Evolutionary conservation across 2,797 vertebrate species (phyloP).

Genomic region (Neosilurus hyrtlii): DNA sequence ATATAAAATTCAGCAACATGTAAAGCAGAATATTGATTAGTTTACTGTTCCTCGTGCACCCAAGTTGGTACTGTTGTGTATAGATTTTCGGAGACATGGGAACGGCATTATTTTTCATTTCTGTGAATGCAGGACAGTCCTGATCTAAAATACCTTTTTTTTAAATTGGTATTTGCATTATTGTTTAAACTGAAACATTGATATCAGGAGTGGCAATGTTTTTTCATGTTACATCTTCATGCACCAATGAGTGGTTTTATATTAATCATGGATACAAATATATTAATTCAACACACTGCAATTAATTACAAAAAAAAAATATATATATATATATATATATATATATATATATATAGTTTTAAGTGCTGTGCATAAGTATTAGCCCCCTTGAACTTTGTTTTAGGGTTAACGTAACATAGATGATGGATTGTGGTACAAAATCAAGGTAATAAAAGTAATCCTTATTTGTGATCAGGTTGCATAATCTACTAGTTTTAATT

Average conservation of each 20-base stretch:
- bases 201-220: background rate
- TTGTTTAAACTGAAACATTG: background rate
- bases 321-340: no score
- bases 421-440: no score
- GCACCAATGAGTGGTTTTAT: no score
- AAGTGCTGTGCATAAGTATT: background rate
- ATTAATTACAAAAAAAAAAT: background rate
- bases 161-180: background rate
- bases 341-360: no score
- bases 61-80: no score
- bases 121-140: background rate
- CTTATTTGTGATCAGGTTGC: no score
- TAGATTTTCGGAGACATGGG: no score
- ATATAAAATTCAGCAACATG: background rate
- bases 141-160: background rate
- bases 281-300: background rate
- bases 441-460: no score
- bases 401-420: no score
- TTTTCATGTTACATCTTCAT: background rate
- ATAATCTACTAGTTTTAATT: no score
- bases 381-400: background rate
- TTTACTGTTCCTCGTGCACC: background rate
- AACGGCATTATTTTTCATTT: background rate
- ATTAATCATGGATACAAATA: background rate
- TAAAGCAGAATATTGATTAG: background rate